Base-by-base conservation (phyloP, 2,888 invertebrate species). In the Eledone cirrhosa region DNA sequence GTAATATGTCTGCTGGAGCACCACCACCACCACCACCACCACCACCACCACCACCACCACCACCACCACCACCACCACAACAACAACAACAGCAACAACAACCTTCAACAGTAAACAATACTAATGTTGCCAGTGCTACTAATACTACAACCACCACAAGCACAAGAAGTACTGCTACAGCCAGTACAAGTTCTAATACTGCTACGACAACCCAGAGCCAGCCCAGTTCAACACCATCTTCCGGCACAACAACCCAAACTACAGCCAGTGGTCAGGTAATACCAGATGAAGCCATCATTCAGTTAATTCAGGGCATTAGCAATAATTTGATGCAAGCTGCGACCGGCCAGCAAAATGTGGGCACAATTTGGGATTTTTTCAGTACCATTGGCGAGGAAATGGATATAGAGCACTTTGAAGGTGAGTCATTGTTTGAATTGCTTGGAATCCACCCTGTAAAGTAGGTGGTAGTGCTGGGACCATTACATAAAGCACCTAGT, bases 221-320 rank as follows among this genome's bases (percentile, higher is more conserved):
- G 24, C 29, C 59, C 63, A 53, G 31, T 22, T 31, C 24, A 33
- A 29, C 31, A 22, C 22, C 75, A 3, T 41, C 75, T 77, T 31
- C 53, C 22, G 53, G 31, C 16, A 47, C 24, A 11, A 47, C 48
- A 16, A 31, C 29, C 48, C 24, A 48, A 0, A 19, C 59, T 33
- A 19, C 27, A 19, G 53, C 19, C 29, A 19, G 24, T 8, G 53
- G 3, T 31, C 63, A 33, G 53, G 78, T 81, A 3, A 84, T 88
- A 81, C 82, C 86, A 69, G 89, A 88, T 78, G 87, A 88, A 67
- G 83, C 86, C 31, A 88, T 88, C 78, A 84, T 86, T 22, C 86
- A 86, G 77, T 84, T 89, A 41, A 86, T 88, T 11, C 82, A 81
- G 27, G 88, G 88, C 11, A 87, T 89, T 29, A 85, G 86, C 47